phyloP scores from a whole-genome alignment of 2,797 vertebrate genomes.

The Thripadectes ignobilis region DNA sequence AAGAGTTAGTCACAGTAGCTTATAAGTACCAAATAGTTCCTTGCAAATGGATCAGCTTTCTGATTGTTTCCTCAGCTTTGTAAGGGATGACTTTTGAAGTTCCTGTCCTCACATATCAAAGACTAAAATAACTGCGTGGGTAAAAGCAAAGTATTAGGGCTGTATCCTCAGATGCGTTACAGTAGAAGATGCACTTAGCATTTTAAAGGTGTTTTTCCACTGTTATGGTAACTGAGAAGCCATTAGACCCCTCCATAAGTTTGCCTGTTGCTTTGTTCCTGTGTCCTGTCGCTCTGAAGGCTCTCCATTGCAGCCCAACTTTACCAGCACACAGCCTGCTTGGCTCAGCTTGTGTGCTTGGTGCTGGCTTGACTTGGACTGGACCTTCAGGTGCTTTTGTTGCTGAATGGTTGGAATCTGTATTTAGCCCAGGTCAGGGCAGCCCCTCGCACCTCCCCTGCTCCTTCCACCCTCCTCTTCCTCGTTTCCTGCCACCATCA shows the following conservation, averaged over 20 bases:
- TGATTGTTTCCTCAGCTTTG: background rate
- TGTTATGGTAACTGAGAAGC: background rate
- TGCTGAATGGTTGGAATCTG: background rate
- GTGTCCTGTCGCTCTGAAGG: too few species aligned
- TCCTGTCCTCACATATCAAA: background rate
- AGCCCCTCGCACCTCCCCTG: fast-evolving
- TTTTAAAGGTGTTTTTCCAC: background rate
- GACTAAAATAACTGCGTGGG: background rate
- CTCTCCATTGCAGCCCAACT: background rate
- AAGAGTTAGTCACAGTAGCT: background rate
- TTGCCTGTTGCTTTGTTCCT: background rate
- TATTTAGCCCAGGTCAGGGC: background rate
- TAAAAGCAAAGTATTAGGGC: background rate
- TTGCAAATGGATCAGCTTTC: background rate
- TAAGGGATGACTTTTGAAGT: background rate
- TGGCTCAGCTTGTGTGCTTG: fast-evolving
- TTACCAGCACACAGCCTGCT: too few species aligned
- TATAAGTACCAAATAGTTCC: background rate
- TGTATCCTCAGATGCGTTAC: background rate
- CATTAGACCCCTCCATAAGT: fast-evolving
- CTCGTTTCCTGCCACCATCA: background rate
- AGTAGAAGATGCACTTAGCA: background rate
- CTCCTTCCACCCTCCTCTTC: background rate
- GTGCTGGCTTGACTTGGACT: background rate
- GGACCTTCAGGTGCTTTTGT: fast-evolving